Conservation (phyloP, 1,140 invertebrate species). For the Zaprionus vittiger region DNA sequence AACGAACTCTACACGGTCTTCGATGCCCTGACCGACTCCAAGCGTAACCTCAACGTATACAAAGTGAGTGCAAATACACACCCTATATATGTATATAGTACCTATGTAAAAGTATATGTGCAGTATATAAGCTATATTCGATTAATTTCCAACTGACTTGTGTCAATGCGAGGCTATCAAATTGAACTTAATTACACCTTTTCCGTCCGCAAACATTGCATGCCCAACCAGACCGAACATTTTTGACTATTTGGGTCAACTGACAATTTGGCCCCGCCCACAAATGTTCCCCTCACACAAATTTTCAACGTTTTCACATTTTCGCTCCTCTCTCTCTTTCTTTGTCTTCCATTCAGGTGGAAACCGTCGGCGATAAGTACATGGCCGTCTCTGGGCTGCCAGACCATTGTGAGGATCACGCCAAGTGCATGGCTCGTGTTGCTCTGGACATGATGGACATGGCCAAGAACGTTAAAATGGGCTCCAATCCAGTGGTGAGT, state of each 20-base stretch:
- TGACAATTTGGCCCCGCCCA: constrained; percentile 40
- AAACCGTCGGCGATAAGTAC: constrained; percentile 99
- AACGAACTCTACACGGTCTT: constrained; percentile 96
- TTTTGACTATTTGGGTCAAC: constrained; percentile 50
- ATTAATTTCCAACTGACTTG: background rate
- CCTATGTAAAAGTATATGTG: background rate
- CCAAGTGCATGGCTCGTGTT: constrained; percentile 95
- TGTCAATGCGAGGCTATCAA: constrained; percentile 13
- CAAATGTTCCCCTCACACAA: background rate
- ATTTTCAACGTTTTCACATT: constrained; percentile 20
- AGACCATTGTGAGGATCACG: constrained; percentile 95
- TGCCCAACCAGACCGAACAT: constrained; percentile 17
- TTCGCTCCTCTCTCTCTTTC: background rate
- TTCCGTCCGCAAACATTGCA: constrained; percentile 34
- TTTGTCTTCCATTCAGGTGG: constrained; percentile 90
- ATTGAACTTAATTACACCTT: constrained; percentile 66
- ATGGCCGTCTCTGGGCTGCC: constrained; percentile 99
- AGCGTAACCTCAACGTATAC: constrained; percentile 96
- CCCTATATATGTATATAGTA: background rate
- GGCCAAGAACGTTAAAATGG: constrained; percentile 93
- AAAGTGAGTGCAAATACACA: constrained; percentile 88
- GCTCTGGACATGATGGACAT: constrained; percentile 98
- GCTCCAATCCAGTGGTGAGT: constrained; percentile 93
- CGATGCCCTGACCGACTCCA: constrained; percentile 95
- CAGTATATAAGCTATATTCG: background rate